Evolutionary conservation across 2,888 invertebrate genomes (phyloP), one percentile per base, ranked within the genome.

Genomic region (Phaedon cochleariae): DNA sequence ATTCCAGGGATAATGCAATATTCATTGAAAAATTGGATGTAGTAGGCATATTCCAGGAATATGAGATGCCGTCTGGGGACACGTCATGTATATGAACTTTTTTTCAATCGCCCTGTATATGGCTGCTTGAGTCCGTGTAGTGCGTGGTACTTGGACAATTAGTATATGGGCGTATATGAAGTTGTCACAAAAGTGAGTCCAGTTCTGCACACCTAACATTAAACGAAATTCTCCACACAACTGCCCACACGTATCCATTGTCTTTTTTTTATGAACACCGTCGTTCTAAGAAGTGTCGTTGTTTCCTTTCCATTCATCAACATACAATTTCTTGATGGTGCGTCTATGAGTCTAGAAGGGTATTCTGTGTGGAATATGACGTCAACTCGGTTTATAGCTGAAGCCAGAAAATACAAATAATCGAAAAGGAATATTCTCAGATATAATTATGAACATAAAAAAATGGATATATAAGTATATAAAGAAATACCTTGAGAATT

Each of bases 161-260:
- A 41, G 3, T 34, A 34, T 41, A n/a, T 41, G 41, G 41, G 41
- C 41, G 41, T 41, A 26, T n/a, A 7, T 26, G 3, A 26, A 26
- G 26, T 26, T 41, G 41, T 41, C 41, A 41, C 41, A 15, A 41
- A n/a, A 41, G 41, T 41, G 41, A 41, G 41, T 41, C 41, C 41
- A 41, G 41, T 41, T 41, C 41, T 41, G 41, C 41, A 41, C 41
- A 41, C 41, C 41, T 41, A 41, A 41, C 41, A 41, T 41, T 41
- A 41, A 41, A 41, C 41, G 41, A 41, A 41, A 41, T 41, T 41
- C 41, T 41, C 41, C 41, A 41, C 41, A n/a, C 41, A 41, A 10
- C 41, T 2, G 12, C 41, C 41, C 41, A 41, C 41, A 41, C 41
- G 41, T 41, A 41, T 41, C 41, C 41, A 41, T 41, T 41, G 41